Base-by-base conservation (phyloP, 2,888 invertebrate species). In the Tipula unca region DNA sequence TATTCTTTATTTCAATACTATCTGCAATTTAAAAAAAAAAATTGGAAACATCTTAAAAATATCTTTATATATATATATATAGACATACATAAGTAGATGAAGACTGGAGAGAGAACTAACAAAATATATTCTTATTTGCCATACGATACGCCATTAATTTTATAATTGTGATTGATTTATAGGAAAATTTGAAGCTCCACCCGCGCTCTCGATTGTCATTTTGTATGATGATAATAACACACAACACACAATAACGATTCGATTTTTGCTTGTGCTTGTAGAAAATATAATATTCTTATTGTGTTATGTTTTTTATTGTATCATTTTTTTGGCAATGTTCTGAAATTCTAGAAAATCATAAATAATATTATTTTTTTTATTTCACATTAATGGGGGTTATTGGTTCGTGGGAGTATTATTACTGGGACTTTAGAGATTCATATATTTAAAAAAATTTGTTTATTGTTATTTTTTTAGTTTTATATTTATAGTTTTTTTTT, bases 401-500 rank as follows among this genome's bases (percentile, higher is more conserved):
- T 48, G 48, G 48, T 69, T 69, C 69, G 69, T 69, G 69, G 69
- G 69, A 25, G 69, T 69, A 69, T 69, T 69, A 69, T 69, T 69
- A 69, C 25, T 69, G 69, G 69, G 13, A 69, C 69, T 69, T 69
- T 10, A 10, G 69, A 69, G n/a, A 20, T 54, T 54, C 48, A 17
- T 54, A 54, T 54, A 54, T 54, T 54, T 54, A 4, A 54, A 54
- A 54, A 54, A 69, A 25, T 69, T 69, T 69, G 69, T 69, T 69
- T 69, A 69, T 69, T 25, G 69, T 69, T 69, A 1, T 82, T 54
- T 69, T 48, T 25, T 29, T 82, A 35, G 69, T 85, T 54, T 85
- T 85, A 36, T 89, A 87, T 89, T 48, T 48, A 48, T n/a, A 48
- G n/a, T 69, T 69, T 69, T 1, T 48, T n/a, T 69, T 69, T 69